These are phyloP conservation scores for Rhorus exstirpatorius DNA, from an alignment of 2,888 invertebrate species.

Conservation along the genomic window DNA sequence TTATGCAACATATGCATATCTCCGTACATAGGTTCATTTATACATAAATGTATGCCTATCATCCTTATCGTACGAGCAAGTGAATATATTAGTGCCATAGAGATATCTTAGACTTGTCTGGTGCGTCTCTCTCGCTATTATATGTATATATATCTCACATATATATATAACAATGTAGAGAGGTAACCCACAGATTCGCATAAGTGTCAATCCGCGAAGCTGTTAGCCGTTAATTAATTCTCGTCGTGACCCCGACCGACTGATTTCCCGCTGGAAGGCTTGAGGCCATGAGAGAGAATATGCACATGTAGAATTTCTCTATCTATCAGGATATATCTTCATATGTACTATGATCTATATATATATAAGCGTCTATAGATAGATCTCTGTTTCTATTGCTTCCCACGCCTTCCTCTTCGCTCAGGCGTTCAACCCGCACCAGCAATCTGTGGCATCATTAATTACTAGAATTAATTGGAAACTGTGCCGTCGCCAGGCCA, in stretches of 20 bases:
- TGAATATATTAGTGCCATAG: constrained; percentile 59
- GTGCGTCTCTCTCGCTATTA: constrained; percentile 21
- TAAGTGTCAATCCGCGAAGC: constrained; percentile 70
- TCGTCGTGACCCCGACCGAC: constrained; percentile 69
- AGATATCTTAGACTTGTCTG: constrained; percentile 49
- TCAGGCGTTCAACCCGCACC: constrained; percentile 61
- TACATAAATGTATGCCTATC: not conserved
- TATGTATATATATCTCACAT: not conserved
- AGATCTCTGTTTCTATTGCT: constrained; percentile 23
- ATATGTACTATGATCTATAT: constrained; percentile 19
- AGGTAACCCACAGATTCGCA: constrained; percentile 60
- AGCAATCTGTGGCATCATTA: constrained; percentile 71
- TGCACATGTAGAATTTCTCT: constrained; percentile 21
- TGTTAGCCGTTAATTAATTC: constrained; percentile 69
- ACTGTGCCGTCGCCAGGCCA: constrained; percentile 65
- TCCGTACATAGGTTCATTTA: constrained; percentile 6
- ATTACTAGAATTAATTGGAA: constrained; percentile 72
- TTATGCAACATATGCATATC: constrained; percentile 37
- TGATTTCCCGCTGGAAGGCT: constrained; percentile 69
- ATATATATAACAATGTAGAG: constrained; percentile 17
- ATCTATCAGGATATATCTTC: constrained; percentile 35
- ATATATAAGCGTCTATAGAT: constrained; percentile 1
- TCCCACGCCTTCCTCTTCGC: constrained; percentile 22
- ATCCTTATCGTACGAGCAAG: constrained; percentile 20
- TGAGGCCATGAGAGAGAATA: constrained; percentile 31